A percentile compares a stretch with the other conserved stretches of the same genome.
phyloP scores from a whole-genome alignment of 1,140 invertebrate species.

The Lordiphosa mommai region DNA sequence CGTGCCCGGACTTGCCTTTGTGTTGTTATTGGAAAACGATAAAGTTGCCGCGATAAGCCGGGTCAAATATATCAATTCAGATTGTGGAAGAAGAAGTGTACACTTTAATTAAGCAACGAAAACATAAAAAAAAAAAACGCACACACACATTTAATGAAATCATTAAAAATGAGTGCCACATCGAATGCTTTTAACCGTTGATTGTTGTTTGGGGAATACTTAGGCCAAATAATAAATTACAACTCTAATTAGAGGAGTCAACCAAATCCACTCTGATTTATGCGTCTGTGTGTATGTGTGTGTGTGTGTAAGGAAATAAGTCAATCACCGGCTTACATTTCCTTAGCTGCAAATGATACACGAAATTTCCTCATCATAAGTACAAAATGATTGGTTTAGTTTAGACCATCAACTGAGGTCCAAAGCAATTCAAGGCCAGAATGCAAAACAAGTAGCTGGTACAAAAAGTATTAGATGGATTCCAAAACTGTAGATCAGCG shows the following conservation, averaged over 20 bases:
- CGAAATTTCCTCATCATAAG: too few species aligned
- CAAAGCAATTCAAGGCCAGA: conserved; percentile 19
- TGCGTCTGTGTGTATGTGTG: not conserved
- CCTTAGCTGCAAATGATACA: not conserved
- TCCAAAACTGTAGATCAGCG: too few species aligned
- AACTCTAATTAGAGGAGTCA: not conserved
- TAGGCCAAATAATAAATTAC: conserved; percentile 9
- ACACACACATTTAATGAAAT: conserved; percentile 7
- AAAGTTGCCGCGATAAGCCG: conserved; percentile 12
- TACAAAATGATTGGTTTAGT: not conserved
- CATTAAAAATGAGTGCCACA: conserved; percentile 9
- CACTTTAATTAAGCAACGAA: conserved; percentile 7
- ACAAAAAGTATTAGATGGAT: too few species aligned
- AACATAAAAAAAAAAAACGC: not conserved
- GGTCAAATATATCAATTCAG: conserved; percentile 8
- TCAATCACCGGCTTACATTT: conserved; percentile 23
- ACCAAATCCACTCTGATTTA: not conserved
- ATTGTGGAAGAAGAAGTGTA: not conserved
- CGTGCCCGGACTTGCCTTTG: not conserved
- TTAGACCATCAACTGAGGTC: too few species aligned
- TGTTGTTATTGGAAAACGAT: conserved; percentile 8
- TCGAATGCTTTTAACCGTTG: conserved; percentile 10
- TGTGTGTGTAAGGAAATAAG: conserved; percentile 5
- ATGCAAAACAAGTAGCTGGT: too few species aligned
- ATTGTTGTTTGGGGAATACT: conserved; percentile 7